phyloP scores from a whole-genome alignment of 1,140 invertebrate genomes.

The Heliconius congener region DNA sequence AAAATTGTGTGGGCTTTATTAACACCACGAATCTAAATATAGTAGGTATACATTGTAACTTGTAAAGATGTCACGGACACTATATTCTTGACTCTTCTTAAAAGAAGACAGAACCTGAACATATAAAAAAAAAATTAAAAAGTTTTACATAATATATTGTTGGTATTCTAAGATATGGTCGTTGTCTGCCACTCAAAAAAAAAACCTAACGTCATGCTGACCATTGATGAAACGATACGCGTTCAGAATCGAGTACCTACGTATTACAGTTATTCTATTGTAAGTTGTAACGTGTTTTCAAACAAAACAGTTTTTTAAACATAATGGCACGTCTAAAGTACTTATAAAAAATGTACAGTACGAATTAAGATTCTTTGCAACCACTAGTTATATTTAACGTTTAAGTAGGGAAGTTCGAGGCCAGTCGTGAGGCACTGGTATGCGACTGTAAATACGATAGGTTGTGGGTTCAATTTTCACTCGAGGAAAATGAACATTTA shows the following conservation, averaged over 20 bases:
- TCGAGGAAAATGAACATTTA: too few species aligned
- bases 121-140: not conserved
- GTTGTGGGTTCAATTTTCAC: too few species aligned
- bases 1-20: not conserved
- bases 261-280: conserved; percentile 58
- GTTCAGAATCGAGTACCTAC: conserved; percentile 44
- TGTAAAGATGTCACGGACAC: conserved; percentile 11
- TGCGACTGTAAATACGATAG: too few species aligned
- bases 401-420: not conserved
- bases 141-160: not conserved
- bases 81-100: not conserved
- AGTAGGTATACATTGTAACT: not conserved
- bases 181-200: conserved; percentile 60
- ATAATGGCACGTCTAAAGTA: conserved; percentile 3
- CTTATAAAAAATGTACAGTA: not conserved
- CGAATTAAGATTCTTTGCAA: not conserved
- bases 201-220: conserved; percentile 52
- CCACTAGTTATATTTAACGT: not conserved
- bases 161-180: conserved; percentile 48
- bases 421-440: too few species aligned
- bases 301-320: conserved; percentile 13
- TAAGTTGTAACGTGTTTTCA: conserved; percentile 27
- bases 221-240: conserved; percentile 45
- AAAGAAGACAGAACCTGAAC: not conserved
- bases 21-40: not conserved